Evolutionary conservation across 2,113 vertebrate species (phyloP).

Genomic region (Meriones unguiculatus): DNA sequence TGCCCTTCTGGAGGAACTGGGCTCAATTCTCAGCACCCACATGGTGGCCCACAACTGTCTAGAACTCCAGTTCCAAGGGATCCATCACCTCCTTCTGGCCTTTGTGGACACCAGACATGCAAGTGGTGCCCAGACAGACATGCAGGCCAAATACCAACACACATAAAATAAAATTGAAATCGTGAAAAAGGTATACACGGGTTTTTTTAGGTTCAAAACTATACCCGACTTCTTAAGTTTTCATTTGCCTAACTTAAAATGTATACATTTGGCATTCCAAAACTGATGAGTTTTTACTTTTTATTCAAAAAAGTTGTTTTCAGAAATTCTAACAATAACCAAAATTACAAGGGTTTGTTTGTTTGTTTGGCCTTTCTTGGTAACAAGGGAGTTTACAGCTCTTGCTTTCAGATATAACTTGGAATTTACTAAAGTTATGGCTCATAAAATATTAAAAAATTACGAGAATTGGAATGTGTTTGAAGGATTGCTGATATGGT

Average conservation of each 20-base stretch:
- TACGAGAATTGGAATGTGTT: neutral
- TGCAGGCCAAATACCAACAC: neutral
- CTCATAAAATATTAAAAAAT: neutral
- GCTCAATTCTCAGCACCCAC: neutral
- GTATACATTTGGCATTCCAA: neutral
- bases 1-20: neutral
- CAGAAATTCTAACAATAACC: neutral
- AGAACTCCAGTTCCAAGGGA: neutral
- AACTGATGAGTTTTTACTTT: neutral
- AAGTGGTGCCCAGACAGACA: neutral
- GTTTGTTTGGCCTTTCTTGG: neutral
- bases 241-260: neutral
- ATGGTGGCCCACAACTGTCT: neutral
- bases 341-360: neutral
- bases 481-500: neutral
- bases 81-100: neutral
- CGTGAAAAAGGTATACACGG: too few relatives aligned
- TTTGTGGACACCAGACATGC: neutral
- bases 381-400: neutral
- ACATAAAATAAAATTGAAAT: neutral
- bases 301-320: neutral
- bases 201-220: neutral
- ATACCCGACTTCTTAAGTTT: neutral
- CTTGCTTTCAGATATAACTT: neutral
- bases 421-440: neutral